A percentile compares a stretch with the other conserved stretches of the same genome.
Conservation (phyloP, 2,888 invertebrate genomes). For the Crossocerus cetratus region DNA sequence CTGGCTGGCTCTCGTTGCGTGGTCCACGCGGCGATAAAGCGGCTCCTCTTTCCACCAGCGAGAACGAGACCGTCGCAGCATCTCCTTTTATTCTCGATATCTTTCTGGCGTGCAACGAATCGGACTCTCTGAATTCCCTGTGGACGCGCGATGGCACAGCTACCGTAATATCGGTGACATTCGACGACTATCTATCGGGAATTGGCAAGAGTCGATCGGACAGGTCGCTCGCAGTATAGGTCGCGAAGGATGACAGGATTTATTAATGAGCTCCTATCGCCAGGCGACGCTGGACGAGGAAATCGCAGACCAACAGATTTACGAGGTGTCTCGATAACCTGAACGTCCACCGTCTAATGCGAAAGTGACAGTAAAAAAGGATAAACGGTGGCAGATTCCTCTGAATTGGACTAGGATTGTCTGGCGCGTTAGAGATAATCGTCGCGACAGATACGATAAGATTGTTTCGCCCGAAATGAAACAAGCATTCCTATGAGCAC, state of each 20-base stretch:
- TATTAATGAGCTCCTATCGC: conserved; percentile 1
- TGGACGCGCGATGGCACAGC: too few relatives aligned
- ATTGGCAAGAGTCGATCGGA: not conserved
- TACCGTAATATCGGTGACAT: too few relatives aligned
- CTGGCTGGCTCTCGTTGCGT: conserved; percentile 49
- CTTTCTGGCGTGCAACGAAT: conserved; percentile 19
- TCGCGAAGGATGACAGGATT: conserved; percentile 4
- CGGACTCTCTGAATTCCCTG: too few relatives aligned
- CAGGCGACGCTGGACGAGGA: not conserved
- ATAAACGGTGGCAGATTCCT: not conserved
- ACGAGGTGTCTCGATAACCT: not conserved
- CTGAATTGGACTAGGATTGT: too few relatives aligned
- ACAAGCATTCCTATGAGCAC: conserved; percentile 24
- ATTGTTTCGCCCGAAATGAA: not conserved
- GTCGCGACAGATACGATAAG: not conserved
- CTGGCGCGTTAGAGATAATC: too few relatives aligned
- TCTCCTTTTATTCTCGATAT: conserved; percentile 51
- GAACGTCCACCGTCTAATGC: not conserved
- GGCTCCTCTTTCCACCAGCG: not conserved
- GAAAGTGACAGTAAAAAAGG: not conserved
- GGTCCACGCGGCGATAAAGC: conserved; percentile 43
- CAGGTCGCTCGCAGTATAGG: not conserved
- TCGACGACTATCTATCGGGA: too few relatives aligned
- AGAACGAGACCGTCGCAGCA: not conserved
- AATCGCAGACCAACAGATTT: not conserved